Evolutionary conservation across 2,797 vertebrate genomes (phyloP), one percentile per base, ranked within the genome.

Genomic region (Gallinago stenura): DNA sequence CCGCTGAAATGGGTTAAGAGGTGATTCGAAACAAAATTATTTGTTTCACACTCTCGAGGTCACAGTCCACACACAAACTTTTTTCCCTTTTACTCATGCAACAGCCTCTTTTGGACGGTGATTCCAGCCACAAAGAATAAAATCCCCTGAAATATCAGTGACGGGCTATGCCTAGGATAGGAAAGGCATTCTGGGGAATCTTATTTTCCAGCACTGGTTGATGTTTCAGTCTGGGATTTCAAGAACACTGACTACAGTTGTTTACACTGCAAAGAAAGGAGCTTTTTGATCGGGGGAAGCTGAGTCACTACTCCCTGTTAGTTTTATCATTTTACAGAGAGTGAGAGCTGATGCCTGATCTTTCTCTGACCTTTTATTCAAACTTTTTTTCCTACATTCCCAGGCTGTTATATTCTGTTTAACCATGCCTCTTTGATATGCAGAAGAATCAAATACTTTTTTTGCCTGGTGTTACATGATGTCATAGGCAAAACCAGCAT

Each of bases 221-320:
- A 94, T 88, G 58, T 95, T 97, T 88, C 83, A 89, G 58, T 69
- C 89, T 95, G 86, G 73, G 87, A 69, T 86, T 94, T 95, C 93
- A 95, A 94, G 93, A 96, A 95, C 93, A 95, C 92, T 4, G 2
- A 84, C 95, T 97, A 15, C 79, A 91, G 85, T 94, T 97, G 95
- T 97, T 95, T 90, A 88, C 89, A 96, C 87, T 91, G 89, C 75
- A 92, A 87, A 94, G 95, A 97, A 96, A 75, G 80, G 86, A 93
- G 86, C 89, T 96, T 97, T 97, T 95, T 97, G 91, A 96, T 96
- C 78, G 84, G 84, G 89, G 95, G 89, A 93, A 95, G 95, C 92
- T 97, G 87, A 96, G 97, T 96, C 87, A 96, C 81, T 89, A 89
- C 61, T 92, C 91, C 62, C 73, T 75, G 83, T 91, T 96, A 91